Evolutionary conservation across 2,113 vertebrate genomes (phyloP).

Genomic region (Todiramphus saurophagus): DNA sequence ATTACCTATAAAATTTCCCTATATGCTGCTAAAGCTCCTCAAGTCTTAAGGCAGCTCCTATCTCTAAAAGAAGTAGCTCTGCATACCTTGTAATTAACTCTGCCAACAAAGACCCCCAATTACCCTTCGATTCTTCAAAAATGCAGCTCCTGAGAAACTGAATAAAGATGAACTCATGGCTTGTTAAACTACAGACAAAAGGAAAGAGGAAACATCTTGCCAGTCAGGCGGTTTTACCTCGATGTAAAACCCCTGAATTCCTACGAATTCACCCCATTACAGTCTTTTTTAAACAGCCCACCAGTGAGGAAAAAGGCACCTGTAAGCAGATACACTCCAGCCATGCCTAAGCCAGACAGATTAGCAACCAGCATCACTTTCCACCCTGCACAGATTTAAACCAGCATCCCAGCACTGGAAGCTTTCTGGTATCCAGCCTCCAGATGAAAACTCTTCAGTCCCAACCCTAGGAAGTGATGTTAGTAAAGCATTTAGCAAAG

Average conservation of each 20-base stretch:
- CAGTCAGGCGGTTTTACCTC: background rate
- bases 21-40: background rate
- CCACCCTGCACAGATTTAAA: background rate
- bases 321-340: accelerated
- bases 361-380: accelerated
- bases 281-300: background rate
- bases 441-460: background rate
- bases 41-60: background rate
- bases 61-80: background rate
- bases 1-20: background rate
- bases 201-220: background rate
- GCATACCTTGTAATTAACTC: background rate
- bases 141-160: background rate
- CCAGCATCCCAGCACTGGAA: background rate
- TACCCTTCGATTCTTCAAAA: background rate
- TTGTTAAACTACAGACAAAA: background rate
- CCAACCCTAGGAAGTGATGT: background rate
- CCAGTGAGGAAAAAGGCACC: accelerated
- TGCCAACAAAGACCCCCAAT: background rate
- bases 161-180: background rate
- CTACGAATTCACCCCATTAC: background rate
- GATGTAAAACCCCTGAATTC: background rate
- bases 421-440: too few species aligned
- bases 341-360: too few species aligned
- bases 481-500: background rate